phyloP scores from a whole-genome alignment of 2,888 invertebrate genomes.

The Zhuqinia jingwanae region DNA sequence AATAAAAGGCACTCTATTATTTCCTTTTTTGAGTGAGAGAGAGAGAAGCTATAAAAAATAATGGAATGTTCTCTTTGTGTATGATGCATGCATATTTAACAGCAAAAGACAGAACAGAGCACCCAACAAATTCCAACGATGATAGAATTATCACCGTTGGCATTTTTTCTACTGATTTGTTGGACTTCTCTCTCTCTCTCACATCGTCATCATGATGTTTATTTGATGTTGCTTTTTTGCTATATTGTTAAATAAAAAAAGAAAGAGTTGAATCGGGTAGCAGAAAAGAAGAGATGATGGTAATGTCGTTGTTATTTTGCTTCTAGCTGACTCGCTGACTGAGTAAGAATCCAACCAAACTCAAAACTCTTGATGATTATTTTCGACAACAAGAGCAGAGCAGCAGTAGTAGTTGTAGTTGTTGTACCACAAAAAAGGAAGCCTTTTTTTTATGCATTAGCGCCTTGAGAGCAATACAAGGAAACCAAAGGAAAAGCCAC shows the following conservation, averaged over 20 bases:
- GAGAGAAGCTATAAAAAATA: not conserved
- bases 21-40: no score
- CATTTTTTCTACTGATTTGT: not conserved
- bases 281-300: no score
- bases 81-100: not conserved
- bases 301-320: not conserved
- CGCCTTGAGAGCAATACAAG: slow-evolving; percentile 2
- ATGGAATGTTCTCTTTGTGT: not conserved
- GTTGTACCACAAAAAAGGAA: not conserved
- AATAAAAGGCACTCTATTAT: no score
- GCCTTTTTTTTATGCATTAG: slow-evolving; percentile 38
- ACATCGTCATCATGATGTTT: not conserved
- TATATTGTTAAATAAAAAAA: not conserved
- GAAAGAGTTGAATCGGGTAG: no score
- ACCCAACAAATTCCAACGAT: not conserved
- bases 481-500: no score
- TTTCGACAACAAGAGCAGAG: slow-evolving; percentile 4
- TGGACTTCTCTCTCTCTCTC: not conserved
- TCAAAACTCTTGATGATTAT: slow-evolving; percentile 1
- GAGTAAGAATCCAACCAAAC: not conserved
- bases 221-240: not conserved
- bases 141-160: slow-evolving; percentile 8
- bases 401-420: no score
- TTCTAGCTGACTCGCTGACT: not conserved
- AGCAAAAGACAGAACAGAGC: slow-evolving; percentile 19